Base-by-base conservation (phyloP, 2,888 invertebrate species). In the Ophraella communa region DNA sequence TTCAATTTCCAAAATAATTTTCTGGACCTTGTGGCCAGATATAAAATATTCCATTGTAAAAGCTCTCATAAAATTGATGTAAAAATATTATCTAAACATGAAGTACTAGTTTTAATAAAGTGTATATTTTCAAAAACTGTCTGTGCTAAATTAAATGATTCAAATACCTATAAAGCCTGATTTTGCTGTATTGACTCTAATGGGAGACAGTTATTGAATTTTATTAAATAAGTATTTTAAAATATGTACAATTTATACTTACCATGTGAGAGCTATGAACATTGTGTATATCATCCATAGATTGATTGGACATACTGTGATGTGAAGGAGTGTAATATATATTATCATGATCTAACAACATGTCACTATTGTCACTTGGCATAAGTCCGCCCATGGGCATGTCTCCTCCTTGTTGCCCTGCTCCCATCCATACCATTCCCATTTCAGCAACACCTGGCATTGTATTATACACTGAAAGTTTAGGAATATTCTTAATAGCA, bases 401-500 rank as follows among this genome's bases (percentile, higher is more conserved):
- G 67, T 85, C 85, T 52, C 78, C 76, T 21, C 84, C 80, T 62
- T 84, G 80, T 71, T 86, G 85, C 35, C 83, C 82, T 62, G 85
- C 84, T 44, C 88, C 88, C 89, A 90, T 89, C 89, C 89, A 90
- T 77, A 89, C 86, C 85, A 88, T 86, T 74, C 87, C 86, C 80
- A 87, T 82, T 77, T 88, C 88, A 71, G 86, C 82, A 74, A 86
- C 84, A 71, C 84, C 84, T 71, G 85, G 84, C 84, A 86, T 85
- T 67, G 83, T 81, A 72, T 81, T 83, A 72, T 80, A 83, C 33
- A 82, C 83, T 81, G 60, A 56, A 76, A 60, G n/a, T 56, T 4
- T 1, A 17, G 44, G 4, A 33, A 30, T 30, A 17, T 20, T 3
- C 10, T 3, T 18, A n/a, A n/a, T n/a, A 51, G 10, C 2, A 8